Percentiles rank a stretch among this genome's conserved stretches.
These are phyloP conservation scores for Tetraneura akinire DNA, from an alignment of 1,140 invertebrate species.

Conservation along the genomic window DNA sequence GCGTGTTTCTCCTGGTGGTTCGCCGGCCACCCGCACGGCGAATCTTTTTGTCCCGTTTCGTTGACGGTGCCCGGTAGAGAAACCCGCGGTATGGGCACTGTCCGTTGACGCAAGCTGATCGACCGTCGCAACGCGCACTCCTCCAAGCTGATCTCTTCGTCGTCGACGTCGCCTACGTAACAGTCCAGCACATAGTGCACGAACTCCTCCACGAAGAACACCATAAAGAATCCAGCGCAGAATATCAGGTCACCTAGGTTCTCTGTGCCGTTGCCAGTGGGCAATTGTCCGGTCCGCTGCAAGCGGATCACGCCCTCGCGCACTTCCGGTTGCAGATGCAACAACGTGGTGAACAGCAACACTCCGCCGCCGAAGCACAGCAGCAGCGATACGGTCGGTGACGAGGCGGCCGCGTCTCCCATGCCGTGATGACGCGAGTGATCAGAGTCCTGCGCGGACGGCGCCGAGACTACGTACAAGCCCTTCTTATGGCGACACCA, in stretches of 20 bases:
- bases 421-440: constrained; percentile 39
- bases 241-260: constrained; percentile 67
- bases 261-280: constrained; percentile 53
- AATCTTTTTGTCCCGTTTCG: neutral
- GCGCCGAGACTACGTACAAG: constrained; percentile 53
- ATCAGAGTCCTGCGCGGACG: constrained; percentile 58
- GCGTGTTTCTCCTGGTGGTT: neutral
- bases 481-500: constrained; percentile 56
- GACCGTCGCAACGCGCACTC: constrained; percentile 62
- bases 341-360: constrained; percentile 73
- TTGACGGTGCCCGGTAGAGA: constrained; percentile 27
- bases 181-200: constrained; percentile 66
- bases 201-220: constrained; percentile 72
- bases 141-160: constrained; percentile 56
- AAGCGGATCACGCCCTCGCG: constrained; percentile 63
- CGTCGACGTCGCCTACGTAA: constrained; percentile 58
- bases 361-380: constrained; percentile 82
- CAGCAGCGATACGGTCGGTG: constrained; percentile 65
- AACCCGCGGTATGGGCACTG: constrained; percentile 58
- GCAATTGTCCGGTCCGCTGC: constrained; percentile 58
- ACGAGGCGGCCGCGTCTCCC: constrained; percentile 58
- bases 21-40: no score
- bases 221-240: constrained; percentile 72
- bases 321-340: constrained; percentile 78
- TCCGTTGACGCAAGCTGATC: constrained; percentile 63